These are phyloP conservation scores for Struthidea cinerea DNA, from an alignment of 2,113 vertebrate genomes.

Conservation along the genomic window DNA sequence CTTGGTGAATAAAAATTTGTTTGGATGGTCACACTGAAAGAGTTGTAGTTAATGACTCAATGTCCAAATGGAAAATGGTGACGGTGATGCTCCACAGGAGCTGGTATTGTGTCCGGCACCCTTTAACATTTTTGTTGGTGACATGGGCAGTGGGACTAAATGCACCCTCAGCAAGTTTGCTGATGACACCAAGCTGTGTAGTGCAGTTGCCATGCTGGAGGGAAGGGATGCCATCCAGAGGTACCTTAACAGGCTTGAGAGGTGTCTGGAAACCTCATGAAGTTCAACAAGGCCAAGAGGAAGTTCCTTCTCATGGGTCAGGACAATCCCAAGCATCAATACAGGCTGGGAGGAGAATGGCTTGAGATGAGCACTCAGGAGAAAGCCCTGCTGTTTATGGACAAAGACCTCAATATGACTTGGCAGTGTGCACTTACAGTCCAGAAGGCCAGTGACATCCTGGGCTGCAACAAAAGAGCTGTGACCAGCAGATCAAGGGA, in stretches of 20 bases:
- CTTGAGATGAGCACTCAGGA: not conserved
- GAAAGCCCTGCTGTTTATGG: not conserved
- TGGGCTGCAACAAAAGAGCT: not conserved
- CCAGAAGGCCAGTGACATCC: not conserved
- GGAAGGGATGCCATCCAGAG: not conserved
- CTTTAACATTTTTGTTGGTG: not conserved
- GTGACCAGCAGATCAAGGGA: not conserved
- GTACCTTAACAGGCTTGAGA: not conserved
- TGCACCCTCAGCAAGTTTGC: not conserved
- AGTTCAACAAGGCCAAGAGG: too few species aligned
- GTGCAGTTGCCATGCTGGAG: rapidly evolving
- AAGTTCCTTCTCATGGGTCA: not conserved
- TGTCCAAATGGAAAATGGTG: not conserved
- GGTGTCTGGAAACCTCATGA: not conserved
- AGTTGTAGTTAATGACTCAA: rapidly evolving
- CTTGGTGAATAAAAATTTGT: not conserved
- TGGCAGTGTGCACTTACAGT: not conserved
- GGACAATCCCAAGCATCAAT: not conserved
- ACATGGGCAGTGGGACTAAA: not conserved
- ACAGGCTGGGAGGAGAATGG: not conserved
- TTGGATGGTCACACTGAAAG: not conserved
- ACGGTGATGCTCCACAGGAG: not conserved
- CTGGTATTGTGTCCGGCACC: rapidly evolving
- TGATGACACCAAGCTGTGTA: not conserved
- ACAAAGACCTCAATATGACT: not conserved